Evolutionary conservation across 2,113 vertebrate species (phyloP).

Genomic region (Jacana jacana): DNA sequence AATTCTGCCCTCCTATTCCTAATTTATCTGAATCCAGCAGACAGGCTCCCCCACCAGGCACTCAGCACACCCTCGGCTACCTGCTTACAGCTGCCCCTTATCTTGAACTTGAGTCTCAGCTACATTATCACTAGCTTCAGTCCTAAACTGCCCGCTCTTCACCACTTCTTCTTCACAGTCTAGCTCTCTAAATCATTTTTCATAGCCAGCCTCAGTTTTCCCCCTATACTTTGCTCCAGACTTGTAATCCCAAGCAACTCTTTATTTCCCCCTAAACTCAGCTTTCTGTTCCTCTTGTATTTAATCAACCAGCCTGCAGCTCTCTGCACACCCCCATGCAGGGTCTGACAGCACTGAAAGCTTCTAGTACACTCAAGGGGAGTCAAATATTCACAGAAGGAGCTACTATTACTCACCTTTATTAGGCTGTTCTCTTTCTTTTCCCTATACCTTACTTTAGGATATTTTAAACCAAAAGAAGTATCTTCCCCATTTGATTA

Average conservation of each 20-base stretch:
- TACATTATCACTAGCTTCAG: not conserved
- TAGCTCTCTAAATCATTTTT: not conserved
- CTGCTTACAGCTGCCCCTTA: not conserved
- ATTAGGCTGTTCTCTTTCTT: not conserved
- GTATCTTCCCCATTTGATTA: not conserved
- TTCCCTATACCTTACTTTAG: not conserved
- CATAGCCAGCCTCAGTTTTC: not conserved
- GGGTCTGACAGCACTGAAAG: not conserved
- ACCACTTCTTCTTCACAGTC: not conserved
- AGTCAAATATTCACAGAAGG: not conserved
- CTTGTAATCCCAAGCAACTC: rapidly evolving
- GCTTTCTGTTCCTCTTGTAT: not conserved
- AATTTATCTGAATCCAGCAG: not conserved
- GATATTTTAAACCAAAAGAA: not conserved
- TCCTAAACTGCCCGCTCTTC: not conserved
- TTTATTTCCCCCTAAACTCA: not conserved
- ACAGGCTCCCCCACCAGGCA: not conserved
- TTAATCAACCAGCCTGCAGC: not conserved
- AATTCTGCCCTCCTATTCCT: not conserved
- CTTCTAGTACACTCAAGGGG: not conserved
- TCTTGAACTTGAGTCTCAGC: not conserved
- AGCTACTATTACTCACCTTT: not conserved
- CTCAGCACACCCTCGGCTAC: not conserved
- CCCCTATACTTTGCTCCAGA: not conserved
- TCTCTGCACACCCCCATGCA: not conserved